phyloP scores from a whole-genome alignment of 2,797 vertebrate species.

The Syncerus caffer region DNA sequence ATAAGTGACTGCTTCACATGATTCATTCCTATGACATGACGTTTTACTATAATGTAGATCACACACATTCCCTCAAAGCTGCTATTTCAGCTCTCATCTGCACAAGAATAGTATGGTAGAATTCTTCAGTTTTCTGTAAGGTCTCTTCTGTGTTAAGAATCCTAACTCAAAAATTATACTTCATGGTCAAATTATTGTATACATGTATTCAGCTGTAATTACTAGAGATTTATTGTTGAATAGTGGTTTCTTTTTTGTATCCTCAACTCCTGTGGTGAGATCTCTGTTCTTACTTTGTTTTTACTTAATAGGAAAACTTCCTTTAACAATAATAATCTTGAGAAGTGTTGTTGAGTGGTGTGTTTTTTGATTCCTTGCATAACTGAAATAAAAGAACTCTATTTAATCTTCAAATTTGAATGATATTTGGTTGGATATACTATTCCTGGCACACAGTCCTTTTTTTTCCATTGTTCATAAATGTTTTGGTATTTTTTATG shows the following conservation, averaged over 20 bases:
- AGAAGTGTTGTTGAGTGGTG: not conserved
- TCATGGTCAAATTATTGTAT: not conserved
- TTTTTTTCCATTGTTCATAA: not conserved
- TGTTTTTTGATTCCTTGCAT: not conserved
- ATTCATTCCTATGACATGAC: not conserved
- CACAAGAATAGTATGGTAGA: not conserved
- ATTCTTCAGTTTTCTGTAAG: not conserved
- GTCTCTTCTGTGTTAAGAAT: not conserved
- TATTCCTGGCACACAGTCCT: not conserved
- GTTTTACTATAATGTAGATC: not conserved
- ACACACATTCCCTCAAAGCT: not conserved
- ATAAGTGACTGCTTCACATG: not conserved
- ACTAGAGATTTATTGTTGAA: not conserved
- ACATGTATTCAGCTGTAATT: not conserved
- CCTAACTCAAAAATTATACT: not conserved
- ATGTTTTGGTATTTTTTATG: not conserved
- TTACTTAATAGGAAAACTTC: not conserved
- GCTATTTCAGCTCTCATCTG: not conserved
- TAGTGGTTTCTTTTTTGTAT: not conserved
- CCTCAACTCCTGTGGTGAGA: not conserved
- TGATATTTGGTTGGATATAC: not conserved
- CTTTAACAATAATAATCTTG: not conserved
- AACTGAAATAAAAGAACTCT: not conserved
- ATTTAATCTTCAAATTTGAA: not conserved
- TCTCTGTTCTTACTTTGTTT: not conserved